Percentiles rank a stretch among this genome's conserved stretches.
Conservation (phyloP, 1,140 invertebrate species). For the Metaphire vulgaris region DNA sequence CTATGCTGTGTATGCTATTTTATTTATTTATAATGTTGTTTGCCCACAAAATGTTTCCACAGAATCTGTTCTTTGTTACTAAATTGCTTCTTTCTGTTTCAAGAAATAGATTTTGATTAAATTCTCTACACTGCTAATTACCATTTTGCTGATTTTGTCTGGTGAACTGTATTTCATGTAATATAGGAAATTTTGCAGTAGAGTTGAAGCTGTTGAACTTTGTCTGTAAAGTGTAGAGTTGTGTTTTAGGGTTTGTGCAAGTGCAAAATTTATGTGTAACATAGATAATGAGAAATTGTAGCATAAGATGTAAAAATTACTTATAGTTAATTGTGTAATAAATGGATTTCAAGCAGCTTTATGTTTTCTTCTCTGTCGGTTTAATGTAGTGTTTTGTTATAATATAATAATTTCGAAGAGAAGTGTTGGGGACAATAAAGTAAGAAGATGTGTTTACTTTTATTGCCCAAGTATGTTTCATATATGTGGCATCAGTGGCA, state of each 20-base stretch:
- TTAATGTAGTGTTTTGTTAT: background rate
- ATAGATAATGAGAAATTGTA: background rate
- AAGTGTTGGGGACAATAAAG: too few relatives aligned
- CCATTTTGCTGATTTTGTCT: background rate
- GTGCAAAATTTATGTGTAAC: background rate
- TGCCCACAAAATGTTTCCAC: too few relatives aligned
- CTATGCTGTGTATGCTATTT: too few relatives aligned
- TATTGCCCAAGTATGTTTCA: too few relatives aligned
- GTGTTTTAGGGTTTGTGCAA: background rate
- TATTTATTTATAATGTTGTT: too few relatives aligned
- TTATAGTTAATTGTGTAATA: background rate
- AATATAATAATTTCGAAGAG: too few relatives aligned
- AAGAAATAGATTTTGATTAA: too few relatives aligned
- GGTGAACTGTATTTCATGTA: background rate
- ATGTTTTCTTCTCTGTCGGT: background rate
- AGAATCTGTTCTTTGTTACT: too few relatives aligned
- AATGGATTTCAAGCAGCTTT: background rate
- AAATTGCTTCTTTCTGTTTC: too few relatives aligned
- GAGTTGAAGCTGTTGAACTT: background rate
- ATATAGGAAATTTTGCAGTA: background rate
- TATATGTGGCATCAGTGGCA: too few relatives aligned
- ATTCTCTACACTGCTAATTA: too few relatives aligned
- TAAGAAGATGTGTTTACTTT: too few relatives aligned
- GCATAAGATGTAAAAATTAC: background rate
- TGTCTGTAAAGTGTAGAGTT: background rate